Base-by-base conservation (phyloP, 2,113 vertebrate genomes). In the Puntigrus tetrazona region DNA sequence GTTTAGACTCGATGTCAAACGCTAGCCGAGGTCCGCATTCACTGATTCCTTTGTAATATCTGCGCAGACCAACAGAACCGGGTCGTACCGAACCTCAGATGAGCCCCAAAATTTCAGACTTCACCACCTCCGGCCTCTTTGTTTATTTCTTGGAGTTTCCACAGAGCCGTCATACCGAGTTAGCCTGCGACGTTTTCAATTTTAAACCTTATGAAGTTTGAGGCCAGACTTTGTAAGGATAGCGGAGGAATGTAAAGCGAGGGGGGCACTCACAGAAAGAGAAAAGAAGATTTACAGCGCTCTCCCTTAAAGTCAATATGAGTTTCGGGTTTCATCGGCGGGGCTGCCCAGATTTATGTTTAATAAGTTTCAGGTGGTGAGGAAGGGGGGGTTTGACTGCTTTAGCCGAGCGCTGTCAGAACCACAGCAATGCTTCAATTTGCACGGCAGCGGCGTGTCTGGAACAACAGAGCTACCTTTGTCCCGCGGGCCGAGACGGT, bases 291-390 rank as follows among this genome's bases (percentile, higher is more conserved):
- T 94, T 95, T 94, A 95, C 92, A 91, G 91, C 91, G 87, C 88
- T 86, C 89, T 89, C 89, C 90, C 90, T 89, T 90, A 94, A 94
- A 94, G 93, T 93, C 92, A 94, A 92, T 93, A 91, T 91, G 89
- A 87, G 93, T 91, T 91, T 95, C 90, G 67, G 70, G 91, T 95
- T 95, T 90, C 94, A 88, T 93, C 90, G 81, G 86, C 29, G 84
- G 89, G 75, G 84, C 91, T 83, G 91, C 77, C 65, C 88, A 93
- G 93, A 94, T 93, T 94, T 94, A 93, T 92, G 88, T 90, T 93
- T 94, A 95, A 95, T 95, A 95, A 91, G 92, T 90, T 94, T 92
- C 94, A 95, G 93, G 94, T 95, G 94, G 90, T 93, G 91, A 88
- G 85, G 87, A 78, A 50, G 25, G 38, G 25, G 65, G 80, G 72